phyloP scores from a whole-genome alignment of 2,888 invertebrate genomes.

The Liodrosophila aerea region DNA sequence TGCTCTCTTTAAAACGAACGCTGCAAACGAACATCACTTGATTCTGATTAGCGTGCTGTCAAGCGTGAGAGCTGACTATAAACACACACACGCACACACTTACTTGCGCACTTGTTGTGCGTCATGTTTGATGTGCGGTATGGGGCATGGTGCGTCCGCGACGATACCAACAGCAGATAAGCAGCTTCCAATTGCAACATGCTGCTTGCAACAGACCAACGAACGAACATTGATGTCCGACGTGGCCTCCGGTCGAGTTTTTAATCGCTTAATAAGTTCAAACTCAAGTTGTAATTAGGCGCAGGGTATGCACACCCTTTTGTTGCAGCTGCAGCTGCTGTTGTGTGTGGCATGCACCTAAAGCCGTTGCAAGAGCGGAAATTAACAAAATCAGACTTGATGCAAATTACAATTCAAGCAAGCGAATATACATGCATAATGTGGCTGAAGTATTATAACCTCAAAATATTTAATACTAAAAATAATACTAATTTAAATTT shows the following conservation, averaged over 20 bases:
- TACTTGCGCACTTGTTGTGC: slow-evolving; percentile 35
- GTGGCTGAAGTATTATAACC: too few relatives aligned
- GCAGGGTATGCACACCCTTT: slow-evolving; percentile 31
- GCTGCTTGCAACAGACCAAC: slow-evolving; percentile 28
- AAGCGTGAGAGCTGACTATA: slow-evolving; percentile 75
- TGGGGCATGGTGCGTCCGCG: slow-evolving; percentile 27
- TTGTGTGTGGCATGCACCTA: too few relatives aligned
- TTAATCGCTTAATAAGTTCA: slow-evolving; percentile 72
- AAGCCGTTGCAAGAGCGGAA: neutral
- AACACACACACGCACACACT: slow-evolving; percentile 15
- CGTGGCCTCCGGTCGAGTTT: slow-evolving; percentile 43
- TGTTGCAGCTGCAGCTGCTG: too few relatives aligned
- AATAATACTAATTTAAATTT: too few relatives aligned
- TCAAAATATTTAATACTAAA: too few relatives aligned
- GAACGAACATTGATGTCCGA: slow-evolving; percentile 34
- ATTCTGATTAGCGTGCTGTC: slow-evolving; percentile 81
- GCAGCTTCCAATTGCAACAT: slow-evolving; percentile 19
- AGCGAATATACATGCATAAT: too few relatives aligned
- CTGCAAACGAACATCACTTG: slow-evolving; percentile 76
- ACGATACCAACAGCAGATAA: slow-evolving; percentile 68
- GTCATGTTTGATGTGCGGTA: slow-evolving; percentile 43
- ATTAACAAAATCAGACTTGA: too few relatives aligned
- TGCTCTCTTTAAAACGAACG: slow-evolving; percentile 35
- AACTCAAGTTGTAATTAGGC: slow-evolving; percentile 57
- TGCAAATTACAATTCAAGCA: too few relatives aligned